Evolutionary conservation across 2,113 vertebrate genomes (phyloP).

Genomic region (Sterna hirundo): DNA sequence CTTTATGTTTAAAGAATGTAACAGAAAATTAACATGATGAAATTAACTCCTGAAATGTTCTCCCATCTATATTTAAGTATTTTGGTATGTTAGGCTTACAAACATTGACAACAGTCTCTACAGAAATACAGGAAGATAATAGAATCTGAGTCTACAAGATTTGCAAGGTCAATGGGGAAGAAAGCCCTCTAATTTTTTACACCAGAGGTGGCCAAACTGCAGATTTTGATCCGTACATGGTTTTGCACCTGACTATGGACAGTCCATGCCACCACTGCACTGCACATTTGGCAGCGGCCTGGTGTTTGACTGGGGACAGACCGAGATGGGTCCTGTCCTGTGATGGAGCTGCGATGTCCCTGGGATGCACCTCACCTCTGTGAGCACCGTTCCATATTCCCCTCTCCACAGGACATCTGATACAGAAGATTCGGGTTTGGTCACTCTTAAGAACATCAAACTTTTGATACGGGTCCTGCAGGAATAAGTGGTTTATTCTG

Average conservation of each 20-base stretch:
- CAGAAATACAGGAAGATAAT: not conserved
- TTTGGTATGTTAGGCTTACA: not conserved
- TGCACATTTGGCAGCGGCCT: not conserved
- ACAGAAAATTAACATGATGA: not conserved
- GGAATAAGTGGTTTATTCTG: not conserved
- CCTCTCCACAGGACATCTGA: not conserved
- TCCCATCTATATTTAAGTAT: not conserved
- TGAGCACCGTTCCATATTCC: not conserved
- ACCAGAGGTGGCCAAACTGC: not conserved
- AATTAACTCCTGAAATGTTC: not conserved
- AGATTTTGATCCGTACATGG: fast-evolving
- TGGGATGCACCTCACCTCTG: not conserved
- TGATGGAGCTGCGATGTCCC: not conserved
- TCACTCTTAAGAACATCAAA: not conserved
- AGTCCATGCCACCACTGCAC: not conserved
- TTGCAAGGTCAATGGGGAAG: not conserved
- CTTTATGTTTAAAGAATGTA: not conserved
- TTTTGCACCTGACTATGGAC: not conserved
- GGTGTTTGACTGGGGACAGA: not conserved
- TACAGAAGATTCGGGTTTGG: not conserved
- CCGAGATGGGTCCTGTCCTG: not conserved
- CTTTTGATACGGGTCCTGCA: not conserved
- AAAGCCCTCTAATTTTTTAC: not conserved
- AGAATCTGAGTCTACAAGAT: not conserved
- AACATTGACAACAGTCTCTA: fast-evolving